phyloP scores from a whole-genome alignment of 2,888 invertebrate species.

The Microplitis manilae region DNA sequence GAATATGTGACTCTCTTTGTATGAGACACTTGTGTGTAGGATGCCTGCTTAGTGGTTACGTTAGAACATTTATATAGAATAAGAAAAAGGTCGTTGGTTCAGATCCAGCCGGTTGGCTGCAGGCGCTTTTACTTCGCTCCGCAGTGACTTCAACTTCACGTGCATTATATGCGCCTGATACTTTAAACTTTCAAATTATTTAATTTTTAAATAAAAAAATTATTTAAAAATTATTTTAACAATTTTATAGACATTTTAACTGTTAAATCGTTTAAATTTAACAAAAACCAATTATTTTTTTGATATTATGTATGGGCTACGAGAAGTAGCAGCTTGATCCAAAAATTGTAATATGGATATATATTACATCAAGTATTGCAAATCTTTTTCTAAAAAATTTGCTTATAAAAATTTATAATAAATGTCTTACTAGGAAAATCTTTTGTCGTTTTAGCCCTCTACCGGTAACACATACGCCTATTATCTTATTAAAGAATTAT shows the following conservation, averaged over 20 bases:
- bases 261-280: not conserved
- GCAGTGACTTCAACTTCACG: not conserved
- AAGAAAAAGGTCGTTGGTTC: not conserved
- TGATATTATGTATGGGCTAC: no score
- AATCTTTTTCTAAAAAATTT: not conserved
- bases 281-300: no score
- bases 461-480: no score
- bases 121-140: conserved; percentile 1
- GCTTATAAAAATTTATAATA: not conserved
- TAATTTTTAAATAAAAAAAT: conserved; percentile 1
- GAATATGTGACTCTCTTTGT: not conserved
- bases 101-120: not conserved
- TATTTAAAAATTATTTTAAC: not conserved
- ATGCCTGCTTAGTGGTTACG: not conserved
- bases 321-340: not conserved
- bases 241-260: not conserved
- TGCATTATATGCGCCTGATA: not conserved
- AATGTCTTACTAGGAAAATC: not conserved
- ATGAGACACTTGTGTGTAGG: conserved; percentile 1
- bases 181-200: not conserved
- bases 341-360: conserved; percentile 39
- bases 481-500: no score
- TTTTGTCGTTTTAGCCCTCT: not conserved
- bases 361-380: conserved; percentile 38
- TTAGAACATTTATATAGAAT: not conserved